Evolutionary conservation across 2,888 invertebrate species (phyloP), one percentile per base, ranked within the genome.

Genomic region (Asteroscopus sphinx): DNA sequence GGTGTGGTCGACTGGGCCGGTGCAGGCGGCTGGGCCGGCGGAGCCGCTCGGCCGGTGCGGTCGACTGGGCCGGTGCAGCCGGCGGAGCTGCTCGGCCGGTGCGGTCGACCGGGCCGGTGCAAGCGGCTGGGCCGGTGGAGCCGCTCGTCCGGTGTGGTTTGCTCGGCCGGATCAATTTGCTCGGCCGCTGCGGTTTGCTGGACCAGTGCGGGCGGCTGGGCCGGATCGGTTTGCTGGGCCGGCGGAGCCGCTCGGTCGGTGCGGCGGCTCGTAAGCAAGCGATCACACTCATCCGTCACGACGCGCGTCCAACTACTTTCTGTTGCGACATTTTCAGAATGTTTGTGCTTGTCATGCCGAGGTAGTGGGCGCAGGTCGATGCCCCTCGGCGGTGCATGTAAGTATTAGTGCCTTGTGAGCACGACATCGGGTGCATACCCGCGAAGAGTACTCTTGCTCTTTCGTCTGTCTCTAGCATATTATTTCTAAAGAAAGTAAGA

Each of bases 401-500:
- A 42, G 42, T 47, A 26, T 41, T 13, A 67, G 68, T 69, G 69
- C 69, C 69, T 72, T 72, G 73, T 35, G 42, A 58, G 73, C 73
- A 58, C 68, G 25, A 39, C 49, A 32, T 53, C 44, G 61, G 60
- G 71, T 37, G 33, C 41, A 21, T 30, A 45, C 65, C 69, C 61
- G 62, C 47, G 44, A 37, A 49, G 41, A 55, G 49, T 44, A 51
- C 65, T 65, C 47, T 60, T 57, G 66, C 73, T 71, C 64, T 63
- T 58, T 59, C 45, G 47, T 72, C 66, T 72, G 59, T 74, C 61
- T 68, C 49, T 63, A 54, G 54, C 62, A 45, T 67, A 74, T 63
- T 17, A 54, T 70, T 74, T 67, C 45, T 70, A 47, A 70, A 39
- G 21, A 52, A 45, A 61, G 49, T 55, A 55, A 39, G 39, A 72